Base-by-base conservation (phyloP, 2,113 vertebrate genomes). In the Ictidomys tridecemlineatus region DNA sequence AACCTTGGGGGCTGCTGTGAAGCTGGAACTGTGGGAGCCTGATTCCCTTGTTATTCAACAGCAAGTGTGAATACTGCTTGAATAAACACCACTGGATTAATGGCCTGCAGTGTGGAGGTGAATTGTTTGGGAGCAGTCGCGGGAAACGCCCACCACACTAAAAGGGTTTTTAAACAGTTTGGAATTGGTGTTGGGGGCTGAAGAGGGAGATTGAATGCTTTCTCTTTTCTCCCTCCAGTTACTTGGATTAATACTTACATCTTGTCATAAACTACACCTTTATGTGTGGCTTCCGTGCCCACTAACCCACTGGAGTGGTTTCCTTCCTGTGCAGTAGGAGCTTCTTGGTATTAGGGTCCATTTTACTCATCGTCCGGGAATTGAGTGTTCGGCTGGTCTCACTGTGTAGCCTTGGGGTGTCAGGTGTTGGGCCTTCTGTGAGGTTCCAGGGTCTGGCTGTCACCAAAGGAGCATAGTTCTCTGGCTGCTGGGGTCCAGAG, bases 1-100 rank as follows among this genome's bases (percentile, higher is more conserved):
- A 77, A 56, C 69, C 51, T n/a, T 8, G 63, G 91, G 91, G 91
- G 95, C 91, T 78, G 82, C 94, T 86, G 51, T 67, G 91, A 89
- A 74, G 94, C 37, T 30, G 70, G 80, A 89, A 73, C 74, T 84
- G 58, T 82, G 42, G 76, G 34, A 87, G 42, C 77, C 80, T 3
- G 5, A 48, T 73, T 76, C 83, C 92, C 96, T 96, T 96, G 91
- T 96, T 89, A 85, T 82, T 93, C 83, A 56, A 78, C 83, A 96
- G 94, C 95, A 93, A 97, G 93, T 92, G 93, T 97, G 97, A 92
- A 94, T 95, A 85, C 70, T 91, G 91, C 95, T 92, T 93, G 92
- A 97, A 97, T 97, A 94, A 97, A 94, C 89, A 83, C 89, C 84
- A 94, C 95, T 97, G 97, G 92, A 82, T 97, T 95, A 93, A 87